Conservation (phyloP, 1,140 invertebrate species). For the Sesamia nonagrioides region DNA sequence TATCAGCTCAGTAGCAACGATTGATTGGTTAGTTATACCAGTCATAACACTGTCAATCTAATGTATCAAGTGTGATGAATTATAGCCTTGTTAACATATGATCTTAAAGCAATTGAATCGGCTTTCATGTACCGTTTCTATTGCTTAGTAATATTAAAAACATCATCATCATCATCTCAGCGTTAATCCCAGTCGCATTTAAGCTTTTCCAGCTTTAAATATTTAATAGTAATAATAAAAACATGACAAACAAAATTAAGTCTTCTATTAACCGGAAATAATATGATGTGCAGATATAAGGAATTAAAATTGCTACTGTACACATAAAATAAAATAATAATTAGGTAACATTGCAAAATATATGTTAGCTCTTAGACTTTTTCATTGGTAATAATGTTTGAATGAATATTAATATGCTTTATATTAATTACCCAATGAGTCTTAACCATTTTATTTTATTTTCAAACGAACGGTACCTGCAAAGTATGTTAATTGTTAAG, state of each 20-base stretch:
- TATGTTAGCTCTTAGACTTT: background rate
- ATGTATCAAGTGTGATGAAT: conserved; percentile 24
- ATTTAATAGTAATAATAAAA: no score
- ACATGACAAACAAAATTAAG: background rate
- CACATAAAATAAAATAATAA: no score
- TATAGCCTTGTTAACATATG: conserved; percentile 1
- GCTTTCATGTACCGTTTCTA: background rate
- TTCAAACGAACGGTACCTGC: background rate
- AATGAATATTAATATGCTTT: conserved; percentile 23
- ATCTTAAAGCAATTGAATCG: conserved; percentile 12
- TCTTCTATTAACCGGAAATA: background rate
- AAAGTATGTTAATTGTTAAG: conserved; percentile 2
- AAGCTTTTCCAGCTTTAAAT: no score
- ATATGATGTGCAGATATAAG: no score
- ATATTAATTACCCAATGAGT: background rate
- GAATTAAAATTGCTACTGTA: no score
- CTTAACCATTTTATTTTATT: conserved; percentile 11
- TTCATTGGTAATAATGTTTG: background rate
- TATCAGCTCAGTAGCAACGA: background rate
- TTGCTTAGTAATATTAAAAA: no score
- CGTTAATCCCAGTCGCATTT: no score
- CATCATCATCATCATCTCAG: no score
- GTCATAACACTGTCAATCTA: conserved; percentile 16
- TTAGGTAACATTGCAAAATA: background rate
- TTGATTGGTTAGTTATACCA: conserved; percentile 19